Evolutionary conservation across 2,888 invertebrate genomes (phyloP).

Genomic region (Nemoura dubitans): DNA sequence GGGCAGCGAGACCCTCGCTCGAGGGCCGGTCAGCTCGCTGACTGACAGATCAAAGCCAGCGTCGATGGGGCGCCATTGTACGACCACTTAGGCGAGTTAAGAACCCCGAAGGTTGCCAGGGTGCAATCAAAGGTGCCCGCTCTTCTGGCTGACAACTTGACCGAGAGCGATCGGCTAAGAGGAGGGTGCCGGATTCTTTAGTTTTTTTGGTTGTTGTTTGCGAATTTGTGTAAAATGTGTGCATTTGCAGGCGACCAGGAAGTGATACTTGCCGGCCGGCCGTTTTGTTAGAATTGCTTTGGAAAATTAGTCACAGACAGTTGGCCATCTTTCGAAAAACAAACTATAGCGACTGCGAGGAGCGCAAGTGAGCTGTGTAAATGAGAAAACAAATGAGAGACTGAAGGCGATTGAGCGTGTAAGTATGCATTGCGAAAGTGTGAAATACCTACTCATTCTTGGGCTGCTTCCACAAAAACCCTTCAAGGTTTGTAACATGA

Average conservation of each 20-base stretch:
- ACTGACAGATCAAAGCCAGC: neutral
- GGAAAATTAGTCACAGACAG: neutral
- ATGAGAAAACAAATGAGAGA: neutral
- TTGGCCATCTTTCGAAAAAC: neutral
- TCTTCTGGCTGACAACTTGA: neutral
- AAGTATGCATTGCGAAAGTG: neutral
- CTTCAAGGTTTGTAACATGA: slow-evolving; percentile 14
- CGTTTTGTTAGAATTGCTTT: neutral
- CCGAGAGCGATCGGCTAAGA: neutral
- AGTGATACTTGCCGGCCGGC: neutral
- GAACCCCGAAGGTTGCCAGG: neutral
- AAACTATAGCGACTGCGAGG: neutral
- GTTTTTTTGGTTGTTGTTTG: neutral
- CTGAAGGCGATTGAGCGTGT: neutral
- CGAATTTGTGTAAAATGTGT: neutral
- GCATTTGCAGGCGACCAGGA: neutral
- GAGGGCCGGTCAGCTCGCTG: neutral
- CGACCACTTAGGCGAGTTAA: neutral
- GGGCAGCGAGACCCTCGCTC: too few species aligned
- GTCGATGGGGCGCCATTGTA: neutral
- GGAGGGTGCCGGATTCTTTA: neutral
- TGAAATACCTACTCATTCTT: too few species aligned
- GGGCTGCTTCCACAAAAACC: neutral
- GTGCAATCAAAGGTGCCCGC: neutral
- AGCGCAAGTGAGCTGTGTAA: neutral